Evolutionary conservation across 1,140 invertebrate species (phyloP), one percentile per base, ranked within the genome.

Genomic region (Linepithema humile): DNA sequence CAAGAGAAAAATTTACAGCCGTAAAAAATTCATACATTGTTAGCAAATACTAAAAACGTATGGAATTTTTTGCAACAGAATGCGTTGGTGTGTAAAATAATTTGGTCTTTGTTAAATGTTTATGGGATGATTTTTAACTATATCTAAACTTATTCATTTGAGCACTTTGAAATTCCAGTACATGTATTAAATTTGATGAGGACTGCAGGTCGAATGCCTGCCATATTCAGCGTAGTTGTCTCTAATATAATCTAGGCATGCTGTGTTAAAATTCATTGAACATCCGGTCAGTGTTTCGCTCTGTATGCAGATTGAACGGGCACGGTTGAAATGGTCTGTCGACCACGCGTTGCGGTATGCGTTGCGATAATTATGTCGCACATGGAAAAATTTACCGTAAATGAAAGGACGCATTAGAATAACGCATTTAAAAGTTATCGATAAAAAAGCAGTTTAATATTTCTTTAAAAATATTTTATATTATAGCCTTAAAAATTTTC

Each of bases 281-380:
- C 23, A 57, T 57, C 12, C 38, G 26, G 20, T 17, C 48, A 67
- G 69, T 53, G 2, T 55, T 4, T 80, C 48, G 50, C 45, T 75
- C 59, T 50, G 2, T 69, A 69, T 69, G 48, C 23, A 80, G 26
- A 80, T 80, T 69, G 64, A 70, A 3, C 75, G 12, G 62, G 7
- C 15, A 32, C 65, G 48, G 48, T 40, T 80, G 32, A 80, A 55
- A 55, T 35, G 20, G 17, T 9, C 10, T 29, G 45, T 78, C 35
- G 29, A 0, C 12, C 48, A 32, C 20, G 43, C 45, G 10, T 65
- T 38, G 73, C 73, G 7, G 29, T 20, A 32, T 32, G 15, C 29
- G n/a, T 35, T n/a, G 23, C 20, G 26, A 40, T 69, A 55, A 70
- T 65, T 35, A 65, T 26, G 12, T 17, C n/a, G 48, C 17, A 23